Base-by-base conservation (phyloP, 1,140 invertebrate genomes). In the Oncopodura yosiiana region DNA sequence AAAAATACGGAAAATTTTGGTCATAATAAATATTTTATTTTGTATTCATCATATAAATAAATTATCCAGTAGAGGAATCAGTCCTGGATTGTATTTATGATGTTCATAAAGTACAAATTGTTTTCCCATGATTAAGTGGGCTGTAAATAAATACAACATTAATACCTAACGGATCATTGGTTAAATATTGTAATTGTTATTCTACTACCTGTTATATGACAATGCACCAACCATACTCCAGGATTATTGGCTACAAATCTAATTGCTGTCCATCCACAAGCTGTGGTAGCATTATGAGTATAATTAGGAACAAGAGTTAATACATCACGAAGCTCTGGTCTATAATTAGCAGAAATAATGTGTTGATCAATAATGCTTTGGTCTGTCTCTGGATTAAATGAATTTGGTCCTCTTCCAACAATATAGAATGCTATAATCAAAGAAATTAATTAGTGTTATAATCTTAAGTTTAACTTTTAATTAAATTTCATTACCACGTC, bases 41-140 rank as follows among this genome's bases (percentile, higher is more conserved):
- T n/a, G n/a, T n/a, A n/a, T n/a, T n/a, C n/a, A n/a, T n/a, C n/a
- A n/a, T n/a, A n/a, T n/a, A n/a, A n/a, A n/a, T n/a, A n/a, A n/a
- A n/a, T n/a, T n/a, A n/a, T n/a, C n/a, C n/a, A n/a, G n/a, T n/a
- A n/a, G n/a, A n/a, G n/a, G n/a, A n/a, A n/a, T n/a, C n/a, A n/a
- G n/a, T n/a, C n/a, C n/a, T n/a, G n/a, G n/a, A n/a, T n/a, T n/a
- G n/a, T n/a, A n/a, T n/a, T n/a, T n/a, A n/a, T n/a, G n/a, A 46
- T 56, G 54, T 24, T 56, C 54, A 8, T 24, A 56, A 18, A 56
- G 21, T 3, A 50, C 39, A 37, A 56, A 56, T 38, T 37, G 29
- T 23, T 56, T 56, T 3, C 54, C 54, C 54, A 56, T 56, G 4
- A 56, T 30, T 30, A 49, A 29, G 30, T 56, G 54, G 2, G 54